phyloP scores from a whole-genome alignment of 2,797 vertebrate species.

The Capromys pilorides region DNA sequence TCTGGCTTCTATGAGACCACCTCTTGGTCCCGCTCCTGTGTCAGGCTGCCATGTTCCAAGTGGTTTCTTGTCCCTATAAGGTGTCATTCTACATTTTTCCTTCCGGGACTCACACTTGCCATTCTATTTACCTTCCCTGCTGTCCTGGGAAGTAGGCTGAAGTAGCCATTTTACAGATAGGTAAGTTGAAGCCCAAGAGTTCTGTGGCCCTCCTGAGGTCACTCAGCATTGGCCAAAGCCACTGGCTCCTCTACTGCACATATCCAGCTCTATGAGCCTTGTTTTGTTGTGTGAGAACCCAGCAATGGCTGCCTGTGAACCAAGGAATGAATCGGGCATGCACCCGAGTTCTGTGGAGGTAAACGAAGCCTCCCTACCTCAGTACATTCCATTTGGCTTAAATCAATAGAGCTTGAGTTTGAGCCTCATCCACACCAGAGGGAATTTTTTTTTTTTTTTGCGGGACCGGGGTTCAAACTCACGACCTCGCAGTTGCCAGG shows the following conservation, averaged over 20 bases:
- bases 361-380: background rate
- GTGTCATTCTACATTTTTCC: background rate
- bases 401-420: background rate
- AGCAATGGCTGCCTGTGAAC: background rate
- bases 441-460: no score
- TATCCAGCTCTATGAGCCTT: background rate
- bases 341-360: background rate
- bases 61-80: background rate
- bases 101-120: background rate
- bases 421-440: background rate
- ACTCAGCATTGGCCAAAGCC: background rate
- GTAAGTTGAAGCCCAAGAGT: constrained; percentile 4
- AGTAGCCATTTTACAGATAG: constrained; percentile 12
- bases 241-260: background rate
- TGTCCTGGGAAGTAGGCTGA: constrained; percentile 38
- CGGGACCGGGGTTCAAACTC: no score
- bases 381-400: background rate
- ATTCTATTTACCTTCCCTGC: background rate
- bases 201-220: constrained; percentile 15
- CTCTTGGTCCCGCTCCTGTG: background rate
- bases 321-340: background rate
- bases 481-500: no score
- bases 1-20: background rate
- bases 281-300: background rate
- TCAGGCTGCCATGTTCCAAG: background rate